These are phyloP conservation scores for Amphipoea lucens DNA, from an alignment of 2,888 invertebrate species.

Conservation along the genomic window DNA sequence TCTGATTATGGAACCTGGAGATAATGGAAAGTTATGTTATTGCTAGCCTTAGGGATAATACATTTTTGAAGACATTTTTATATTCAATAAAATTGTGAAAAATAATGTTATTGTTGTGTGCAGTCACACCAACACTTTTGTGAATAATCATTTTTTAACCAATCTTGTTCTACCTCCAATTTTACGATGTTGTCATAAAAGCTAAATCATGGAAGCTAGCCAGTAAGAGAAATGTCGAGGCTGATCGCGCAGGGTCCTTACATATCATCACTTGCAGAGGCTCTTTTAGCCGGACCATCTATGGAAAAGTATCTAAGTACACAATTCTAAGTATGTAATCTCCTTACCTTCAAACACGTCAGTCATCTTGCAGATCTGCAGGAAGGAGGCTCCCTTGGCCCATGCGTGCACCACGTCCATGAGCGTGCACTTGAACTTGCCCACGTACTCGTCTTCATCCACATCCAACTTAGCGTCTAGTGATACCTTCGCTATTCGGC, in stretches of 20 bases:
- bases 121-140: not conserved
- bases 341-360: constrained; percentile 97
- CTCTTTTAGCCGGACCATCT: not conserved
- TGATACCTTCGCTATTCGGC: constrained; percentile 97
- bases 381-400: constrained; percentile 98
- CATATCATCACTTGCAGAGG: not conserved
- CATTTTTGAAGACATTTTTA: not conserved
- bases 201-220: not conserved
- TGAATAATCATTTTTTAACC: not conserved
- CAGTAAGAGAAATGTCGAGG: not conserved
- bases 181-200: not conserved
- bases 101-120: not conserved
- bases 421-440: constrained; percentile 97
- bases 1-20: constrained; percentile 91
- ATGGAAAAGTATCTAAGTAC: not conserved
- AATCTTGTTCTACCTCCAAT: not conserved
- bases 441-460: constrained; percentile 97
- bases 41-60: too few relatives aligned
- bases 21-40: not conserved
- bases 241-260: not conserved
- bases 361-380: constrained; percentile 98
- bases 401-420: constrained; percentile 99
- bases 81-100: not conserved
- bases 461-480: constrained; percentile 95
- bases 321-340: not conserved